Evolutionary conservation across 2,113 vertebrate species (phyloP).

Genomic region (Marcusenius ussheri): DNA sequence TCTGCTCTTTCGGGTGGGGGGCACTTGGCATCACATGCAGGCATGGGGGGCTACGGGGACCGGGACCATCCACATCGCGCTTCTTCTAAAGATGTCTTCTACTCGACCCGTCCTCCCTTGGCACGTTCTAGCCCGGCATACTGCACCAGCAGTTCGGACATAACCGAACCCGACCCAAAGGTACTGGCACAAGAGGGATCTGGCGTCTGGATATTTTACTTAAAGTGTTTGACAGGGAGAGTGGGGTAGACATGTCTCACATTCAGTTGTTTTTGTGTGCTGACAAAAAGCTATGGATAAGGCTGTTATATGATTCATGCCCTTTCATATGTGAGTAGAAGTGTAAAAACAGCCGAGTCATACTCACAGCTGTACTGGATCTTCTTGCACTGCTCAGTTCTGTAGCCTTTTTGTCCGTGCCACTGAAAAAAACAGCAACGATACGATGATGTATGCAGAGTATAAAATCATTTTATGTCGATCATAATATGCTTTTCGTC

Average conservation of each 20-base stretch:
- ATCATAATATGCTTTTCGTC: background rate
- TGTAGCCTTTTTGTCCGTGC: background rate
- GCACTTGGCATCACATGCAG: conserved; percentile 59
- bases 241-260: background rate
- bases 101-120: conserved; percentile 80
- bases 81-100: conserved; percentile 79
- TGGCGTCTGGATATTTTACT: background rate
- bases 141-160: conserved; percentile 94
- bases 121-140: conserved; percentile 87
- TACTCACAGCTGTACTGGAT: background rate
- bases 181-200: conserved; percentile 32
- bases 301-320: background rate
- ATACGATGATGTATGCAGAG: background rate
- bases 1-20: conserved; percentile 70
- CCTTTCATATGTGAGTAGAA: background rate
- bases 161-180: conserved; percentile 88
- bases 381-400: background rate
- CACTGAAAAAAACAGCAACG: background rate
- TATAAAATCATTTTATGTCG: background rate
- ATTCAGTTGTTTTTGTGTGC: background rate
- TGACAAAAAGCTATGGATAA: background rate
- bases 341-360: background rate
- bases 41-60: conserved; percentile 60
- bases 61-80: conserved; percentile 55
- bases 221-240: background rate